Evolutionary conservation across 2,888 invertebrate genomes (phyloP).

Genomic region (Tholera decimalis): DNA sequence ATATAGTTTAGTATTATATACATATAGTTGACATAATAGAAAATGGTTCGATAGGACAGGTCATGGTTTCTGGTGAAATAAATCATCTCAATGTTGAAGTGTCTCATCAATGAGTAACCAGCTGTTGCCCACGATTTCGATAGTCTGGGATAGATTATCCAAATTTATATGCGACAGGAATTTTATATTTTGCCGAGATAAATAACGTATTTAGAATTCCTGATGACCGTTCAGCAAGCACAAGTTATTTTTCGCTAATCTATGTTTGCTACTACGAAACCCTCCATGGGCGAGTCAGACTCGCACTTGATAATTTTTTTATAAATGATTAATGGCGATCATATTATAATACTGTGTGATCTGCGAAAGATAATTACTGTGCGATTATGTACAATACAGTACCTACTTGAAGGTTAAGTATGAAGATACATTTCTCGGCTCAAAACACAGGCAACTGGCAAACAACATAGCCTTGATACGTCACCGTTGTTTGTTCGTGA

Average conservation of each 20-base stretch:
- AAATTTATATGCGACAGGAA: too few relatives aligned
- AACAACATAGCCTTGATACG: conserved; percentile 53
- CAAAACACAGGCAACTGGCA: conserved; percentile 56
- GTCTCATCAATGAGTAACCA: neutral
- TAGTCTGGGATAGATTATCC: too few relatives aligned
- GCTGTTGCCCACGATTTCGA: neutral
- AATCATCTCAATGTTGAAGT: neutral
- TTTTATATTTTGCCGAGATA: too few relatives aligned
- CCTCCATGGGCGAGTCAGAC: too few relatives aligned
- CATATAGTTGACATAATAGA: conserved; percentile 20
- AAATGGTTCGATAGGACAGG: neutral
- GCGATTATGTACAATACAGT: neutral
- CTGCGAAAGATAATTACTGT: neutral
- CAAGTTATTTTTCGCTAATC: too few relatives aligned
- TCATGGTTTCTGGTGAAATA: conserved; percentile 24
- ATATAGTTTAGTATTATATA: too few relatives aligned
- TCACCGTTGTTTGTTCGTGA: conserved; percentile 59
- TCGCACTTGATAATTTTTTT: too few relatives aligned
- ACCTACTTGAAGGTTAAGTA: conserved; percentile 27
- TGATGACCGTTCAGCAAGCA: too few relatives aligned
- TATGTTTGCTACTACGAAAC: too few relatives aligned
- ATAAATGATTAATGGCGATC: too few relatives aligned
- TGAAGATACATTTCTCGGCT: conserved; percentile 26
- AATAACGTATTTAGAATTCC: too few relatives aligned
- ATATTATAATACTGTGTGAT: too few relatives aligned